Conservation (phyloP, 2,797 vertebrate species). For the Siniperca obscura region DNA sequence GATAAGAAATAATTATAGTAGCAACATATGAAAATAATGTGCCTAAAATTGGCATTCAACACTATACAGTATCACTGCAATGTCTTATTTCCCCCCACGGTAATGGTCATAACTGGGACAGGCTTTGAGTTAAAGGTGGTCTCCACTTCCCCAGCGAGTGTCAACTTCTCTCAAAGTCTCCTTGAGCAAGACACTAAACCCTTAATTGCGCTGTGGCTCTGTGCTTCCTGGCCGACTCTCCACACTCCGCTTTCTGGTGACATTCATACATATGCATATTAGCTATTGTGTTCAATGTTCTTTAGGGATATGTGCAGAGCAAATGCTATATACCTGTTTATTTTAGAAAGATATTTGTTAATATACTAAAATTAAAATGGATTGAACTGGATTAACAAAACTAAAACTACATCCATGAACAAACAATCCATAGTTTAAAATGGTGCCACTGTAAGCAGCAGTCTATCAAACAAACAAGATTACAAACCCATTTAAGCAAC, state of each 20-base stretch:
- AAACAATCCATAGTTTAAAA: slow-evolving; percentile 7
- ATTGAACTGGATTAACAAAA: background rate
- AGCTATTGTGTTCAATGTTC: slow-evolving; percentile 2
- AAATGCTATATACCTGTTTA: slow-evolving; percentile 18
- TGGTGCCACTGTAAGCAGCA: background rate
- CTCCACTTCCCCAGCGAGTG: slow-evolving; percentile 46
- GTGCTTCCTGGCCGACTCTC: slow-evolving; percentile 25
- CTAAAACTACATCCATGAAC: background rate
- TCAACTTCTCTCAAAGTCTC: slow-evolving; percentile 58
- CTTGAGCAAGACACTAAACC: slow-evolving; percentile 53
- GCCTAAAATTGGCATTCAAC: background rate
- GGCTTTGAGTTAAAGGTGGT: slow-evolving; percentile 48
- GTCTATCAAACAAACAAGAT: background rate
- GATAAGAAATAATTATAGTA: background rate
- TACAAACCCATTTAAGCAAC: slow-evolving; percentile 23
- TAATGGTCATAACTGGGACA: slow-evolving; percentile 48
- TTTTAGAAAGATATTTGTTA: background rate
- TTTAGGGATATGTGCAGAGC: background rate
- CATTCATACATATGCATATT: slow-evolving; percentile 43
- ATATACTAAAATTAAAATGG: background rate
- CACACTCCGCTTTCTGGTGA: slow-evolving; percentile 37
- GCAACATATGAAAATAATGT: background rate
- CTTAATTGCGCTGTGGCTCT: slow-evolving; percentile 61
- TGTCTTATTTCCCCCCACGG: background rate
- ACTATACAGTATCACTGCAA: background rate